Conservation (phyloP, 2,797 vertebrate genomes). For the Oophaga sylvatica region DNA sequence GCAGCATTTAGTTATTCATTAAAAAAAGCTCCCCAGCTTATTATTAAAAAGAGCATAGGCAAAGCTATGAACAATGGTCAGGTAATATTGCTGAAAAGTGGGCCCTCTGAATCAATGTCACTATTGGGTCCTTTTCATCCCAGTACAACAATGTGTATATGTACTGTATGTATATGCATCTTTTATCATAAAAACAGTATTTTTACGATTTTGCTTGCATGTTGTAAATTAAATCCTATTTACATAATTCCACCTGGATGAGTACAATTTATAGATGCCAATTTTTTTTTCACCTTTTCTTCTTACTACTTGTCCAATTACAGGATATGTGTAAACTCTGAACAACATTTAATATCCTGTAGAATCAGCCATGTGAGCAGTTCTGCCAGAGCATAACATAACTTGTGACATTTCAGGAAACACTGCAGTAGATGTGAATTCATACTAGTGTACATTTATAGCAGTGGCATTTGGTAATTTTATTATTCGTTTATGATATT, state of each 20-base stretch:
- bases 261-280: not conserved
- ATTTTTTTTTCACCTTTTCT: not conserved
- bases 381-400: constrained; percentile 16
- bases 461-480: not conserved
- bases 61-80: no score
- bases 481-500: not conserved
- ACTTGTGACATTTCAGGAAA: constrained; percentile 18
- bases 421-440: not conserved
- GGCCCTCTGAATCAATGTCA: no score
- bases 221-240: not conserved
- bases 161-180: not conserved
- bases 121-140: no score
- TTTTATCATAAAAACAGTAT: not conserved
- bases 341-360: constrained; percentile 16
- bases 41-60: no score
- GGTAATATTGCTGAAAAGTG: no score
- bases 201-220: not conserved
- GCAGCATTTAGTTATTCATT: no score
- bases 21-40: no score
- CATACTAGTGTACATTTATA: not conserved
- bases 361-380: constrained; percentile 4
- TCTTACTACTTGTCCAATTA: constrained; percentile 1
- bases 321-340: constrained; percentile 9
- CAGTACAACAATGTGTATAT: no score
- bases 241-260: not conserved